phyloP scores from a whole-genome alignment of 2,888 invertebrate genomes.

The Anarsia innoxiella region DNA sequence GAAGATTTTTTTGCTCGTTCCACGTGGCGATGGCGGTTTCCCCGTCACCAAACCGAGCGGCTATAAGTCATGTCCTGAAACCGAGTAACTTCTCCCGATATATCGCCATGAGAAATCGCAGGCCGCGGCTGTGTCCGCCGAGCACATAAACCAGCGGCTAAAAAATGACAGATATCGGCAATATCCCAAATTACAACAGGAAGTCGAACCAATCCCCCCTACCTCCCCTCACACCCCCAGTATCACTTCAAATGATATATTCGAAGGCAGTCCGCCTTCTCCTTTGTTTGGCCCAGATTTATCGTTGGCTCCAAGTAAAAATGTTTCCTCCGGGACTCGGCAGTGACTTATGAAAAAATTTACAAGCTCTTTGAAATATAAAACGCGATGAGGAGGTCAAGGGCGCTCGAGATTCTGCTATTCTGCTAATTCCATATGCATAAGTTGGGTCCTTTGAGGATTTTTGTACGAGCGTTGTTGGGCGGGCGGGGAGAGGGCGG shows the following conservation, averaged over 20 bases:
- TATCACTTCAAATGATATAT: conserved; percentile 16
- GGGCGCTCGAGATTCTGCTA: conserved; percentile 1
- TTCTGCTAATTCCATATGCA: conserved; percentile 12
- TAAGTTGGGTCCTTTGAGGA: conserved; percentile 10
- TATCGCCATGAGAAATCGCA: conserved; percentile 4
- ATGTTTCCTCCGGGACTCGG: conserved; percentile 11
- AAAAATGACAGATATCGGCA: conserved; percentile 10
- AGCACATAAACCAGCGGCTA: conserved; percentile 1
- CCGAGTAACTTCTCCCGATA: not conserved
- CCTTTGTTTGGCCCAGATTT: conserved; percentile 13
- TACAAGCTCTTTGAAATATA: conserved; percentile 12
- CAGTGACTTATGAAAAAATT: conserved; percentile 14
- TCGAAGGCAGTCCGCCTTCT: conserved; percentile 10
- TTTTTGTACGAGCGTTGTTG: conserved; percentile 4
- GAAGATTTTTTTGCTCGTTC: not conserved
- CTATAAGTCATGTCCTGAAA: too few species aligned
- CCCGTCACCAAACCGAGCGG: not conserved
- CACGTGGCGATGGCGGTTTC: not conserved
- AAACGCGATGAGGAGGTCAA: conserved; percentile 7
- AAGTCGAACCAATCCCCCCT: too few species aligned
- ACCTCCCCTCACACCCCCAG: not conserved
- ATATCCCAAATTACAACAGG: conserved; percentile 9
- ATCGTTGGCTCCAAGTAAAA: conserved; percentile 12
- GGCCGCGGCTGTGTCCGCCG: not conserved
- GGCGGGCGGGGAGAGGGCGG: not conserved